Percentiles rank a stretch among this genome's conserved stretches.
Evolutionary conservation across 2,888 invertebrate species (phyloP).

Genomic region (Drosophila kanekoi): DNA sequence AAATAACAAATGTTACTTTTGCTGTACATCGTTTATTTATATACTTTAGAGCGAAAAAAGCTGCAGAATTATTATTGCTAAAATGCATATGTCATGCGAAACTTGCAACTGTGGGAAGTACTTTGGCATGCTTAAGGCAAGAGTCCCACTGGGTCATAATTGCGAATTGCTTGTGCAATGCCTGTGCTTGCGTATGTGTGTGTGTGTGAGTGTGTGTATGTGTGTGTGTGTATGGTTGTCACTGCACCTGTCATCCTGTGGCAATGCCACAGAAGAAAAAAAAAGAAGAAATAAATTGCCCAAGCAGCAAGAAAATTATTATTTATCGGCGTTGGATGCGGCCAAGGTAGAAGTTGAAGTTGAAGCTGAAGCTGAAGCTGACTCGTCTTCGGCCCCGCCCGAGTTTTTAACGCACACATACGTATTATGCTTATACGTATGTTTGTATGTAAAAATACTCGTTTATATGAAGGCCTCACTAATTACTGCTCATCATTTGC

Average conservation of each 20-base stretch:
- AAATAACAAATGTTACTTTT: constrained; percentile 6
- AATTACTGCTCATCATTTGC: constrained; percentile 81
- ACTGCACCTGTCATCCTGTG: constrained; percentile 77
- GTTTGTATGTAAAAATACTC: constrained; percentile 14
- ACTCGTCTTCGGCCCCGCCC: constrained; percentile 18
- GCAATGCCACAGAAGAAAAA: constrained; percentile 50
- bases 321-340: constrained; percentile 66
- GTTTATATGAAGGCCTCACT: constrained; percentile 55
- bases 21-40: neutral
- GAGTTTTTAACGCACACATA: constrained; percentile 32
- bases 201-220: constrained; percentile 15
- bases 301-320: constrained; percentile 70
- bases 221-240: constrained; percentile 65
- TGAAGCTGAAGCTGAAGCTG: constrained; percentile 11
- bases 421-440: constrained; percentile 14
- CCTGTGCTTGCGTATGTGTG: constrained; percentile 7
- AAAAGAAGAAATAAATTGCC: constrained; percentile 57
- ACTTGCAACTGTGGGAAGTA: constrained; percentile 4
- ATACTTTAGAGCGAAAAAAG: constrained; percentile 1
- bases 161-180: constrained; percentile 23
- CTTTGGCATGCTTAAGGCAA: constrained; percentile 8
- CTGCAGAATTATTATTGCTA: neutral
- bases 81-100: constrained; percentile 15
- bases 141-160: constrained; percentile 51
- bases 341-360: constrained; percentile 12